A percentile compares a stretch with the other conserved stretches of the same genome.
Evolutionary conservation across 2,113 vertebrate species (phyloP).

Genomic region (Sigmodon hispidus): DNA sequence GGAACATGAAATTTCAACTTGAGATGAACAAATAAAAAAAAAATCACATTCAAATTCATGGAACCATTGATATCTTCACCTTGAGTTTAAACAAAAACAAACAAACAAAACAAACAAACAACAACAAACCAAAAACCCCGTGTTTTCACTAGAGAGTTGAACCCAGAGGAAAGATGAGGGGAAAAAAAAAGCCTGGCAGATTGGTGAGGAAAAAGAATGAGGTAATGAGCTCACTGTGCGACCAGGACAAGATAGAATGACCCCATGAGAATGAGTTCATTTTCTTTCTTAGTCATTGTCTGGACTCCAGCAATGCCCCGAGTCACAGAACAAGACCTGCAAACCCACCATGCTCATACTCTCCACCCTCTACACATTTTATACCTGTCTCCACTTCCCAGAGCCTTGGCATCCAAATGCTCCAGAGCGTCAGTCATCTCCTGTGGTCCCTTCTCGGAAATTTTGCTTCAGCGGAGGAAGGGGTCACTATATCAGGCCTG

Average conservation of each 20-base stretch:
- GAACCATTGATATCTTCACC: neutral
- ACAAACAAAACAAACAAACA: no score
- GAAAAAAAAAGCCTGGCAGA: neutral
- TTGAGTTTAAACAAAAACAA: neutral
- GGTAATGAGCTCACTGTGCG: neutral
- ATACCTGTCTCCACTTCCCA: neutral
- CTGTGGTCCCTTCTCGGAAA: neutral
- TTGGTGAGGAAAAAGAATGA: neutral
- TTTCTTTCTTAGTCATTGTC: neutral
- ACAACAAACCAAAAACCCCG: no score
- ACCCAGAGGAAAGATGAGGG: neutral
- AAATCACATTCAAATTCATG: neutral
- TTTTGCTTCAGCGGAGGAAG: neutral
- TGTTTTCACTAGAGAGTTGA: neutral
- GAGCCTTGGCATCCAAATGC: neutral
- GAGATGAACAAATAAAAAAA: neutral
- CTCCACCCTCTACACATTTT: neutral
- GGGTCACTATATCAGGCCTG: neutral
- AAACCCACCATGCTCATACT: rapidly evolving
- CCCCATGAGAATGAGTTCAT: neutral
- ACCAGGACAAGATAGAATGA: neutral
- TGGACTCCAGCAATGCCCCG: neutral
- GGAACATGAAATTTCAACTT: neutral
- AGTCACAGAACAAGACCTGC: neutral
- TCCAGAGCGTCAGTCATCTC: neutral